phyloP scores from a whole-genome alignment of 37 sponge, comb jelly and placozoan genomes.

The Ephydatia muelleri region DNA sequence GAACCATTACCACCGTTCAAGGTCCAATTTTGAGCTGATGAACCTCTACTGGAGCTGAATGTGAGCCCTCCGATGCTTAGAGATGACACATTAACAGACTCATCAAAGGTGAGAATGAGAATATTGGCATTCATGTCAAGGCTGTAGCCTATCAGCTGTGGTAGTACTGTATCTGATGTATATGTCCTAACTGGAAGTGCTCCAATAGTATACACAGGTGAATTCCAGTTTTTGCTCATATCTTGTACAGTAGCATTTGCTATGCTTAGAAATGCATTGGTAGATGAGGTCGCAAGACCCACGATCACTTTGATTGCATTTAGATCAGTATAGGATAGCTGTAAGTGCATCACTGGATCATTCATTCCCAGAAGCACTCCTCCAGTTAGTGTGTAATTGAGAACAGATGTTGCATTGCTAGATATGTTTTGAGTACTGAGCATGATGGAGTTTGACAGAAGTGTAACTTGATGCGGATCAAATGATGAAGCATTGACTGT shows the following conservation, averaged over 20 bases:
- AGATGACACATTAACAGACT: slow-evolving; percentile 80
- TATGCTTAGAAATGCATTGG: slow-evolving; percentile 66
- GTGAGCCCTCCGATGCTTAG: slow-evolving; percentile 54
- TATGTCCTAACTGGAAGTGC: slow-evolving; percentile 42
- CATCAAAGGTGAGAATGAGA: slow-evolving; percentile 77
- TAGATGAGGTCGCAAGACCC: slow-evolving; percentile 29
- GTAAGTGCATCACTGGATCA: slow-evolving; percentile 56
- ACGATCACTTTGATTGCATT: slow-evolving; percentile 70
- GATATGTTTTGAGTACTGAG: slow-evolving; percentile 11
- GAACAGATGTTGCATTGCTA: slow-evolving; percentile 27
- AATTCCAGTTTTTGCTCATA: slow-evolving; percentile 72
- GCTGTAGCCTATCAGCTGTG: slow-evolving; percentile 55
- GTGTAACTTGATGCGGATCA: slow-evolving; percentile 51
- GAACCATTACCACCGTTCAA: slow-evolving; percentile 36
- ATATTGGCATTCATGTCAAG: slow-evolving; percentile 61
- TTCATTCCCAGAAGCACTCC: slow-evolving; percentile 47
- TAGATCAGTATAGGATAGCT: slow-evolving; percentile 58
- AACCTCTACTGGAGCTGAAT: slow-evolving; percentile 39
- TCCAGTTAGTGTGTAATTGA: slow-evolving; percentile 57
- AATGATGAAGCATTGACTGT: slow-evolving; percentile 79
- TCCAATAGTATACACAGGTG: slow-evolving; percentile 30
- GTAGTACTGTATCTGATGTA: slow-evolving; percentile 46
- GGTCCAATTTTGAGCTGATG: slow-evolving; percentile 37
- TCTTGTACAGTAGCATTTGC: slow-evolving; percentile 46
- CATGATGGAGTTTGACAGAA: slow-evolving; percentile 24